phyloP scores from a whole-genome alignment of 2,888 invertebrate genomes.

The Archips crataeganus region DNA sequence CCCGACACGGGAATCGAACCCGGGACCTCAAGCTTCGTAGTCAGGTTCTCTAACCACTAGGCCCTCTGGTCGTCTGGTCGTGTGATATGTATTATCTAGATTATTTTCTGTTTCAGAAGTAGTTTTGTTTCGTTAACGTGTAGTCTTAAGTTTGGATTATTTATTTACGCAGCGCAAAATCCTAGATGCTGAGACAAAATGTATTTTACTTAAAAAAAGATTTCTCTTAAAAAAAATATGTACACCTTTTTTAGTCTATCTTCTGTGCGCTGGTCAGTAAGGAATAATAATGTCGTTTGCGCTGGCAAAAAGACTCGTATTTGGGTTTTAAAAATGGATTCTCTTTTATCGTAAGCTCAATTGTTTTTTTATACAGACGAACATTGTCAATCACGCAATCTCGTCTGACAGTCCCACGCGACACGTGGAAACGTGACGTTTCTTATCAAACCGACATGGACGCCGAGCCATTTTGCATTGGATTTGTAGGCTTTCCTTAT shows the following conservation, averaged over 20 bases:
- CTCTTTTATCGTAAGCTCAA: not conserved
- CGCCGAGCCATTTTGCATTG: constrained; percentile 40
- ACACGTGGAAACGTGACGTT: constrained; percentile 42
- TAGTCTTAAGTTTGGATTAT: not conserved
- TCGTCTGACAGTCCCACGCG: constrained; percentile 7
- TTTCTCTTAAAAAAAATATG: not conserved
- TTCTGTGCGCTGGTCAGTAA: not conserved
- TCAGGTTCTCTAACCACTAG: no score
- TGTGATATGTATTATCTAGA: not conserved
- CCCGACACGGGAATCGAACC: no score
- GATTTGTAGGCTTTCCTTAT: constrained; percentile 38
- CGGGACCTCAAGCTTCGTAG: no score
- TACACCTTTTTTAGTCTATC: not conserved
- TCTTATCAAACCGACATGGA: constrained; percentile 37
- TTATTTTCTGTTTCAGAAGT: constrained; percentile 5
- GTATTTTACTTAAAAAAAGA: no score
- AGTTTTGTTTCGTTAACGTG: constrained; percentile 6
- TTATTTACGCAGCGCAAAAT: no score
- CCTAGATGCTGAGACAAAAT: no score
- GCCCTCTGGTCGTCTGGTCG: no score
- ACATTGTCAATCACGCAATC: constrained; percentile 10
- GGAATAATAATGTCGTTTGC: not conserved
- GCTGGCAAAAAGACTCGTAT: not conserved
- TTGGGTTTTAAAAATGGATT: not conserved
- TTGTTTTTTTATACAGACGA: not conserved